A percentile compares a stretch with the other conserved stretches of the same genome.
Conservation (phyloP, 2,888 invertebrate species). For the Phengaris alcon region DNA sequence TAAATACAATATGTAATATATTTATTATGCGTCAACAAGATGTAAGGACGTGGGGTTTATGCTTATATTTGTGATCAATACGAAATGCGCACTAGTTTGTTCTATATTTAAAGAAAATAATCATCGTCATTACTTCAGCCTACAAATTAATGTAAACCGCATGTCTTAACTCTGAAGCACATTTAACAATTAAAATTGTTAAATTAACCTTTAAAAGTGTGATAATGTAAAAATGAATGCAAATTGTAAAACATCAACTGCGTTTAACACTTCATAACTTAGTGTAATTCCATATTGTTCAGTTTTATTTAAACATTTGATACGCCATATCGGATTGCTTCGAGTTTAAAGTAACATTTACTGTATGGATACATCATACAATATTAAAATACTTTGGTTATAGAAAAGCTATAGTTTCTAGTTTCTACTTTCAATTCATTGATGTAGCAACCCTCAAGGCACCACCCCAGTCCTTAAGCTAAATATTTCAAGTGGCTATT, state of each 20-base stretch:
- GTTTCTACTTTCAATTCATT: slow-evolving; percentile 43
- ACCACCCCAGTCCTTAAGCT: slow-evolving; percentile 48
- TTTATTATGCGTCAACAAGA: slow-evolving; percentile 76
- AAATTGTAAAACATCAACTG: neutral
- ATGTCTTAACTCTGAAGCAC: too few species aligned
- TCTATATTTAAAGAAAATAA: too few species aligned
- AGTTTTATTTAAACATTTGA: neutral
- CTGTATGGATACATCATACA: neutral
- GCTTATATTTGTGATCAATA: slow-evolving; percentile 36
- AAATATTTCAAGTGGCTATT: slow-evolving; percentile 53
- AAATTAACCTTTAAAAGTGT: neutral
- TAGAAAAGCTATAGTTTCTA: slow-evolving; percentile 7
- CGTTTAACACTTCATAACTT: neutral
- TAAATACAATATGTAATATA: slow-evolving; percentile 47
- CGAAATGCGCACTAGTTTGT: neutral
- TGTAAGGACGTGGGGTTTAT: slow-evolving; percentile 40
- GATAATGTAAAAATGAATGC: neutral
- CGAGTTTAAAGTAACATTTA: neutral
- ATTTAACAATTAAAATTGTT: neutral
- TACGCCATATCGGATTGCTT: neutral
- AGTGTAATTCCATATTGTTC: slow-evolving; percentile 2
- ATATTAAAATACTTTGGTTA: neutral
- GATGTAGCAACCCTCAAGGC: slow-evolving; percentile 31
- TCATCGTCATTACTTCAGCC: too few species aligned
- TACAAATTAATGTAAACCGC: too few species aligned